Evolutionary conservation across 2,888 invertebrate species (phyloP).

Genomic region (Timema podura): DNA sequence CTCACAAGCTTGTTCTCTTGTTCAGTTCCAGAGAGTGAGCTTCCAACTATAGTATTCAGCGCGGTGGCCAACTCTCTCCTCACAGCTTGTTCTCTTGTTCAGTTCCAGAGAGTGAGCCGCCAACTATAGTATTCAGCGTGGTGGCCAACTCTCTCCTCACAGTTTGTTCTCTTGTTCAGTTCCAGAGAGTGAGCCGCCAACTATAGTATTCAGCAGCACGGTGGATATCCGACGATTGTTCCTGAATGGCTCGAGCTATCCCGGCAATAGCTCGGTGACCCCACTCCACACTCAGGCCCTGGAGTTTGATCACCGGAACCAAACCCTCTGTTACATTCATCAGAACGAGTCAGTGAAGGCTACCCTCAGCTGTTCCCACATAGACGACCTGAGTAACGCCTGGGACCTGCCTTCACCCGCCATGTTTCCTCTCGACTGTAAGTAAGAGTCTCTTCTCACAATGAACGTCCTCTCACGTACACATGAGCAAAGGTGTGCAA

Average conservation of each 20-base stretch:
- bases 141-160: no score
- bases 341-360: conserved; percentile 41
- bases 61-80: no score
- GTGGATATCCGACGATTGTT: conserved; percentile 60
- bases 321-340: conserved; percentile 64
- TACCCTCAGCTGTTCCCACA: conserved; percentile 58
- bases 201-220: conserved; percentile 65
- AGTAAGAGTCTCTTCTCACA: no score
- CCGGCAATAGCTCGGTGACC: conserved; percentile 44
- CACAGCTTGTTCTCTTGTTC: conserved; percentile 37
- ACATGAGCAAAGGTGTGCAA: no score
- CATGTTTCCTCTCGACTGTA: conserved; percentile 61
- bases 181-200: conserved; percentile 58
- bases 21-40: conserved; percentile 60
- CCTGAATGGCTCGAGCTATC: conserved; percentile 50
- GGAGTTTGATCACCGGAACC: conserved; percentile 64
- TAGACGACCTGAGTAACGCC: conserved; percentile 57
- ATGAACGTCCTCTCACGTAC: no score
- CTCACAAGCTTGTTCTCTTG: no score
- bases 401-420: conserved; percentile 57
- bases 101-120: conserved; percentile 61
- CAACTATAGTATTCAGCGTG: conserved; percentile 65
- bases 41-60: conserved; percentile 63
- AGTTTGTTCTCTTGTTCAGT: conserved; percentile 52
- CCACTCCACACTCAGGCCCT: conserved; percentile 49